These are phyloP conservation scores for Aplocera efformata DNA, from an alignment of 2,888 invertebrate genomes.

Conservation along the genomic window DNA sequence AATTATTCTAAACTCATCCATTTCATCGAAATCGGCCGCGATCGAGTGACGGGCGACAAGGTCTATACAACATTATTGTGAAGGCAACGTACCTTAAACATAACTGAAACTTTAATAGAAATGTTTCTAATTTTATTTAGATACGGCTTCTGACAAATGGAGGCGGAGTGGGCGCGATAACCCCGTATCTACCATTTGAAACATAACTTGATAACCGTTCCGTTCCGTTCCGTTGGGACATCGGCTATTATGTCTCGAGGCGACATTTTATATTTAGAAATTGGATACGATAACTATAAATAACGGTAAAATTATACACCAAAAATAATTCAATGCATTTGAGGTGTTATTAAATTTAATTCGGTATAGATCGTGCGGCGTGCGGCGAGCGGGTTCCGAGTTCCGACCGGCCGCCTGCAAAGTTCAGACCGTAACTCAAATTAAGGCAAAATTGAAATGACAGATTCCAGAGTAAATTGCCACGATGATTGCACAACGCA, in stretches of 20 bases:
- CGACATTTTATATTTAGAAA: conserved; percentile 20
- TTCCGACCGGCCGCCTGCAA: neutral
- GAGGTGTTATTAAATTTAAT: conserved; percentile 16
- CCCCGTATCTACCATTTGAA: conserved; percentile 10
- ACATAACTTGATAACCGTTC: conserved; percentile 13
- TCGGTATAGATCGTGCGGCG: conserved; percentile 8
- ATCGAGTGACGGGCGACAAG: conserved; percentile 1
- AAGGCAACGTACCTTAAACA: conserved; percentile 7
- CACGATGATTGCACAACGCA: conserved; percentile 19
- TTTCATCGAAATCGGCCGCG: no score
- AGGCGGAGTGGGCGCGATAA: conserved; percentile 10
- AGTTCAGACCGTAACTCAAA: conserved; percentile 18
- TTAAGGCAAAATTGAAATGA: conserved; percentile 19
- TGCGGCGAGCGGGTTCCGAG: neutral
- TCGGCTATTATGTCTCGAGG: conserved; percentile 15
- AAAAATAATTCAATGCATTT: conserved; percentile 9
- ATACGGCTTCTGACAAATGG: conserved; percentile 11
- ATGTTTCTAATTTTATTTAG: conserved; percentile 11
- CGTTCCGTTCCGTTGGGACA: conserved; percentile 13
- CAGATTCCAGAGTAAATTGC: conserved; percentile 23
- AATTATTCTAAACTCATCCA: no score
- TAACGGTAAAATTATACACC: conserved; percentile 13
- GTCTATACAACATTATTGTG: conserved; percentile 5
- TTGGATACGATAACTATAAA: conserved; percentile 19
- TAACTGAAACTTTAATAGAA: conserved; percentile 10